Conservation (phyloP, 2,797 vertebrate genomes). For the Tenualosa ilisha region DNA sequence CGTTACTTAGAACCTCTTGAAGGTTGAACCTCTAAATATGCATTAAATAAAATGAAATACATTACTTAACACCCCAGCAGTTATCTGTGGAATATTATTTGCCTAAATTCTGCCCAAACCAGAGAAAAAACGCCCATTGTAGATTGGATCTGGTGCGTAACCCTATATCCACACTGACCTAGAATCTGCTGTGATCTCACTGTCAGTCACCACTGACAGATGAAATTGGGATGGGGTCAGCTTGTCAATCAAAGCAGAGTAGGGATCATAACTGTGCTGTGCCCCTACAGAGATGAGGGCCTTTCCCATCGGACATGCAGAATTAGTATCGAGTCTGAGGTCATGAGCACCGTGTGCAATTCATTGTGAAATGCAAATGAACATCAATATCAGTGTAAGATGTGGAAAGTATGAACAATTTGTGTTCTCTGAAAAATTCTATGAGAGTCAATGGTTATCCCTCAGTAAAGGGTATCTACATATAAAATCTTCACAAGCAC, state of each 20-base stretch:
- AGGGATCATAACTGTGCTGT: neutral
- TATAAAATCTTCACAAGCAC: neutral
- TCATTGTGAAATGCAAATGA: slow-evolving; percentile 5
- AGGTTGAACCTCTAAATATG: neutral
- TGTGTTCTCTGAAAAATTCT: neutral
- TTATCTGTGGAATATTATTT: neutral
- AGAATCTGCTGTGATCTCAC: neutral
- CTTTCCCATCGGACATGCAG: neutral
- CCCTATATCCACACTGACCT: neutral
- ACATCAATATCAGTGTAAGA: neutral
- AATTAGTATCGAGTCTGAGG: neutral
- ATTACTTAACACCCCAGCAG: neutral
- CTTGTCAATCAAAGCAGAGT: neutral
- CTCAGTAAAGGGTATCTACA: neutral
- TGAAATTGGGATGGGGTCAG: neutral
- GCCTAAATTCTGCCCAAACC: neutral
- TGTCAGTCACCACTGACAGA: neutral
- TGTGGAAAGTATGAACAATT: neutral
- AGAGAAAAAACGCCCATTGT: too few species aligned
- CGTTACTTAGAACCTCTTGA: neutral
- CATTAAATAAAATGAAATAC: neutral
- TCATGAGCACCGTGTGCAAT: neutral
- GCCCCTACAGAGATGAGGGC: neutral
- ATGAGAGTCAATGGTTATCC: neutral
- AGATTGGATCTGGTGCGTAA: too few species aligned